Evolutionary conservation across 2,113 vertebrate species (phyloP).

Genomic region (Eulacestoma nigropectus): DNA sequence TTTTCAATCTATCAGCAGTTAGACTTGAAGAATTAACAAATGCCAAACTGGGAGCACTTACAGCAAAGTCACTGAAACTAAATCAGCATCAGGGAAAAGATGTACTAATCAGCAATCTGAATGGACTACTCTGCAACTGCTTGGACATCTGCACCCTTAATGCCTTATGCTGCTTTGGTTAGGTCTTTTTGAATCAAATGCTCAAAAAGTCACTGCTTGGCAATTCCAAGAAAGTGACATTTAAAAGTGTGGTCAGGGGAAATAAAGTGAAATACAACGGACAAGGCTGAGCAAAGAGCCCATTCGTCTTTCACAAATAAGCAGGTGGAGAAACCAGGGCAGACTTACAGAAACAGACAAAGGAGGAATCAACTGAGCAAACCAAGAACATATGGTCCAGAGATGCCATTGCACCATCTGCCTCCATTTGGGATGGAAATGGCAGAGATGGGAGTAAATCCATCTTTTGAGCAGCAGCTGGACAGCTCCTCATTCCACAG

Average conservation of each 20-base stretch:
- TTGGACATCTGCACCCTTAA: background rate
- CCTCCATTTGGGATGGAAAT: background rate
- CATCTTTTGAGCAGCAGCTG: background rate
- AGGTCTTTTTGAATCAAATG: background rate
- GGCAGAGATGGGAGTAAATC: background rate
- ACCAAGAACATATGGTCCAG: background rate
- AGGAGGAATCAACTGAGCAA: background rate
- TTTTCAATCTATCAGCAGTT: background rate
- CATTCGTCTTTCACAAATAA: slow-evolving; percentile 2
- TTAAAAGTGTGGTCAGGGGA: background rate
- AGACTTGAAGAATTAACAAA: background rate
- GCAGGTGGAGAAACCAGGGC: background rate
- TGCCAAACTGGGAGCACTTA: background rate
- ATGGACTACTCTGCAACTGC: background rate
- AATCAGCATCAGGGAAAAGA: background rate
- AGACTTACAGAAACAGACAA: background rate
- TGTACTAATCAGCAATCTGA: background rate
- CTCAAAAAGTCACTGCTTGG: background rate
- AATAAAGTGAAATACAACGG: background rate
- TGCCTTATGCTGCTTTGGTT: background rate
- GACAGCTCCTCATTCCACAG: background rate
- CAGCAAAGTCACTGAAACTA: background rate
- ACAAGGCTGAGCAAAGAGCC: background rate
- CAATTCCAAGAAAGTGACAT: background rate
- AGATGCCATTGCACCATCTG: background rate